Base-by-base conservation (phyloP, 2,888 invertebrate genomes). In the Mythimna ferrago region DNA sequence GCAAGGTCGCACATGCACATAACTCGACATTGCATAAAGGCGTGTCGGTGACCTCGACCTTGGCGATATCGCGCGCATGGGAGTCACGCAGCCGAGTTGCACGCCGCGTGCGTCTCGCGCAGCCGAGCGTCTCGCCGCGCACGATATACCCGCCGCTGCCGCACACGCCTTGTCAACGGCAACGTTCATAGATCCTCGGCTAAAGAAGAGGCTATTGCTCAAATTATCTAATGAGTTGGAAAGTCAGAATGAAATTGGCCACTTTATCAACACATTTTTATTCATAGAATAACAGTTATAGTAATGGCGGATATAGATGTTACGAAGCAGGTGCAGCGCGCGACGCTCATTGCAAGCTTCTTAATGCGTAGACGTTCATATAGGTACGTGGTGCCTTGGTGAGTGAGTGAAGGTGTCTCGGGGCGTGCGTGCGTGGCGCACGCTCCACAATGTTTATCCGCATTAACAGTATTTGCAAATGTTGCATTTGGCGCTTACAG, bases 11-110 rank as follows among this genome's bases (percentile, higher is more conserved):
- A 64, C 54, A 51, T 61, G 21, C 63, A 63, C 75, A 69, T 69
- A 64, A 54, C 48, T 35, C 61, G 19, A 60, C 69, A 56, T 75
- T 65, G 51, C 70, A 57, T 66, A 35, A n/a, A 57, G 35, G 61
- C 56, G 48, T 71, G 58, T 66, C 48, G 58, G 53, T 66, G 62
- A 66, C 66, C 77, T 71, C 53, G 66, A 66, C 76, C 71, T 76
- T 71, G 71, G 10, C 32, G 57, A 32, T 76, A 66, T 71, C 53
- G 54, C 44, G 2, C 61, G 61, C 54, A 70, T 70, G 61, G 44
- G 60, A 53, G 54, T 19, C 57, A 74, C 62, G 51, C 61, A 16
- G 21, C 58, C 38, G 26, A n/a, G 26, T 38, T 6, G 7, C 48
- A 51, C 7, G 51, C 51, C 60, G 64, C 54, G 64, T 69, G 65